Conservation (phyloP, 2,888 invertebrate species). For the Electrophaes corylata region DNA sequence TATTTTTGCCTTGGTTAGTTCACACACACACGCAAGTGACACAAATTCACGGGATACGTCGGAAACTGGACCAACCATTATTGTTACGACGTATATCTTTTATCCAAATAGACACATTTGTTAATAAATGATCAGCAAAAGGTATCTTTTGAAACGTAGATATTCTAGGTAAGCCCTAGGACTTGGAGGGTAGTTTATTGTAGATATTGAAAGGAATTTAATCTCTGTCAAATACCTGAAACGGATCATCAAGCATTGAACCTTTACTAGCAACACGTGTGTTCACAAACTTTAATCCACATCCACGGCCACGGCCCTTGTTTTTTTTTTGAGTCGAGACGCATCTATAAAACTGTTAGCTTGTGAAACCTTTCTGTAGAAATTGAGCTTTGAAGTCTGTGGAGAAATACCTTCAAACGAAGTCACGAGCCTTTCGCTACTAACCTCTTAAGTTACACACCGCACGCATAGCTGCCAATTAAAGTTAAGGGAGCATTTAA, state of each 20-base stretch:
- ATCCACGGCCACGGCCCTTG: too few relatives aligned
- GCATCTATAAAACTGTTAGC: not conserved
- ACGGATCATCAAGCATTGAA: too few relatives aligned
- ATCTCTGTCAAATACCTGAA: not conserved
- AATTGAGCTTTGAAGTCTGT: not conserved
- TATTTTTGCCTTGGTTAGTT: conserved; percentile 18
- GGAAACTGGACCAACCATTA: conserved; percentile 10
- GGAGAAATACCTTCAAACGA: not conserved
- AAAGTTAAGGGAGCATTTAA: conserved; percentile 9
- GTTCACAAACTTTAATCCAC: too few relatives aligned
- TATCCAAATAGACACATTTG: too few relatives aligned
- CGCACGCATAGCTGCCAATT: conserved; percentile 7
- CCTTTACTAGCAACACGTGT: too few relatives aligned
- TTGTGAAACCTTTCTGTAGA: not conserved
- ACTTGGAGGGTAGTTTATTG: not conserved
- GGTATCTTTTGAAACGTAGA: too few relatives aligned
- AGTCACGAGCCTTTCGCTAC: not conserved
- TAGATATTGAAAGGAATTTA: not conserved
- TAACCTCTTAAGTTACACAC: conserved; percentile 3
- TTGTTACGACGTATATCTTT: not conserved
- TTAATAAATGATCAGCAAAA: too few relatives aligned
- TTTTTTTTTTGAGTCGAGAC: not conserved
- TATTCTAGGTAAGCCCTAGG: too few relatives aligned
- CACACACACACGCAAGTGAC: too few relatives aligned
- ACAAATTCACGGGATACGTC: conserved; percentile 4